These are phyloP conservation scores for Eulemur albifrons DNA, from an alignment of 2,797 vertebrate genomes.

Conservation along the genomic window DNA sequence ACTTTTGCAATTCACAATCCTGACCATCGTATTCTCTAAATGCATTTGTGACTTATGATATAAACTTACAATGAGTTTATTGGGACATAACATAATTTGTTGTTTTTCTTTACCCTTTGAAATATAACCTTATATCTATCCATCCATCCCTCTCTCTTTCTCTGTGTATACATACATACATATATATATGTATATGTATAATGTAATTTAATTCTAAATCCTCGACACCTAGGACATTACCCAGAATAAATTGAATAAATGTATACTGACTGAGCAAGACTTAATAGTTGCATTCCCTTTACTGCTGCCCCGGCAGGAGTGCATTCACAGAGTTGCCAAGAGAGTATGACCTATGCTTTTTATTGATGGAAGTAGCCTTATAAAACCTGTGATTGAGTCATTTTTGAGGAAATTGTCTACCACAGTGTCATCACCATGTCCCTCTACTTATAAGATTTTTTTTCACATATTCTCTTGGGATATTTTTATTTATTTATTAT, in stretches of 20 bases:
- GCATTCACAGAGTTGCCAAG: rapidly evolving
- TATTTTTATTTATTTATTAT: neutral
- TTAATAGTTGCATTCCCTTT: neutral
- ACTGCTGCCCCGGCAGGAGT: neutral
- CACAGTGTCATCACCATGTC: neutral
- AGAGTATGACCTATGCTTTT: neutral
- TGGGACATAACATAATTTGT: neutral
- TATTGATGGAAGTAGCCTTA: neutral
- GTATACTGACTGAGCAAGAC: neutral
- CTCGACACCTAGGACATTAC: neutral
- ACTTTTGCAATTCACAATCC: neutral
- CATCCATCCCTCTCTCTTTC: neutral
- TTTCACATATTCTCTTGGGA: neutral
- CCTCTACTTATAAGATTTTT: neutral
- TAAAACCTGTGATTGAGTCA: neutral
- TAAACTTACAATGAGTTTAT: neutral
- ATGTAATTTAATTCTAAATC: neutral
- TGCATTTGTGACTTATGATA: neutral
- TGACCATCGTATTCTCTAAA: neutral
- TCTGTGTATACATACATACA: neutral
- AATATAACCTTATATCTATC: neutral
- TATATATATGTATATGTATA: neutral
- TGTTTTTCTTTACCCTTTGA: neutral
- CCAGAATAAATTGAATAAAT: neutral
- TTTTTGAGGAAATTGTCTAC: neutral